Conservation (phyloP, 2,113 vertebrate species). For the Saimiri boliviensis region DNA sequence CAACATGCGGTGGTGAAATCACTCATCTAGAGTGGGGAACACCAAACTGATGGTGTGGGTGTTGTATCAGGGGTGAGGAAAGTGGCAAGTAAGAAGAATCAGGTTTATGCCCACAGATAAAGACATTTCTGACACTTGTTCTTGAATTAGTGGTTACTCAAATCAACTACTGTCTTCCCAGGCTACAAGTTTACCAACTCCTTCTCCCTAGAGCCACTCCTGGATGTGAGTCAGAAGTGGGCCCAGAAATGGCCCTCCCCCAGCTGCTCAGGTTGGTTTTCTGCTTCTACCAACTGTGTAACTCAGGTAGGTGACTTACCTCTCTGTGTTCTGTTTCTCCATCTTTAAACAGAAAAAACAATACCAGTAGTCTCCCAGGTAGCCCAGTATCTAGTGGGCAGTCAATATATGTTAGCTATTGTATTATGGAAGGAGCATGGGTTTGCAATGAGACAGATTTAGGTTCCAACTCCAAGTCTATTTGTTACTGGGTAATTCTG, state of each 20-base stretch:
- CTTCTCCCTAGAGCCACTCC: not conserved
- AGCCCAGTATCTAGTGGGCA: not conserved
- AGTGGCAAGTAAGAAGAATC: not conserved
- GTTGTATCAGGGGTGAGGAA: not conserved
- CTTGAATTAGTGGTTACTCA: not conserved
- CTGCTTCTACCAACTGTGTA: not conserved
- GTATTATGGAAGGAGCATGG: not conserved
- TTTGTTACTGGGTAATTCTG: not conserved
- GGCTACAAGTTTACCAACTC: not conserved
- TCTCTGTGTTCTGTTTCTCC: not conserved
- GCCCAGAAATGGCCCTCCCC: not conserved
- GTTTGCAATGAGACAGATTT: not conserved
- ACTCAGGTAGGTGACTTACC: not conserved
- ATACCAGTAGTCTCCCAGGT: not conserved
- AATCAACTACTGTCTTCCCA: not conserved
- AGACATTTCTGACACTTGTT: not conserved
- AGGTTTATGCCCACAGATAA: not conserved
- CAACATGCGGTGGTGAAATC: not conserved
- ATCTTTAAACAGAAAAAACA: not conserved
- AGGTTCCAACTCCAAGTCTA: not conserved
- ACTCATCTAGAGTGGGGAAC: not conserved
- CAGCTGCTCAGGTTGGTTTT: not conserved
- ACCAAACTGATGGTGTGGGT: not conserved
- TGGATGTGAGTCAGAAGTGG: not conserved
- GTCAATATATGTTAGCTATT: too few species aligned